phyloP scores from a whole-genome alignment of 2,113 vertebrate species.

The Pluvianellus socialis region DNA sequence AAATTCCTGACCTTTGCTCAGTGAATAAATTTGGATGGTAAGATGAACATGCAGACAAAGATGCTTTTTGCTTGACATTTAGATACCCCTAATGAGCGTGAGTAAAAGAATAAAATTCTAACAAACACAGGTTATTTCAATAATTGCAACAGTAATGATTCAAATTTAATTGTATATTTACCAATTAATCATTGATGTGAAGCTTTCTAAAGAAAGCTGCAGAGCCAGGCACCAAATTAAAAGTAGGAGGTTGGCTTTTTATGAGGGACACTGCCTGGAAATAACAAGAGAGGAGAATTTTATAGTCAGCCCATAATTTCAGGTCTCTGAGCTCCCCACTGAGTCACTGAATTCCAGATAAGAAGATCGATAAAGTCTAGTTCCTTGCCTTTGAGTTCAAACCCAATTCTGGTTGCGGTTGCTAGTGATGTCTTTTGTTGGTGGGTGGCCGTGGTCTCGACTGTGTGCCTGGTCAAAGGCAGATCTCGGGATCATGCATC shows the following conservation, averaged over 20 bases:
- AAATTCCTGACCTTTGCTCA: slow-evolving; percentile 27
- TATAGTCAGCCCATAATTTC: neutral
- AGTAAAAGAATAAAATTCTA: slow-evolving; percentile 4
- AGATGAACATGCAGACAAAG: neutral
- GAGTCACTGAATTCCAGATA: neutral
- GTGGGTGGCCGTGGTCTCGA: neutral
- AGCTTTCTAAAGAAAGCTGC: neutral
- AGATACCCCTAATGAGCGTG: neutral
- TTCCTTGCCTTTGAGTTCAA: neutral
- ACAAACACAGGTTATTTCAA: neutral
- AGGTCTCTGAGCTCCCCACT: neutral
- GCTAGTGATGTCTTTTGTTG: neutral
- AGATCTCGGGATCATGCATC: neutral
- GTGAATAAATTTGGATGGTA: slow-evolving; percentile 31
- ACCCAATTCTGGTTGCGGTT: neutral
- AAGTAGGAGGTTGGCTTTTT: neutral
- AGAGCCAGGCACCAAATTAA: neutral
- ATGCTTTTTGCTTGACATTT: slow-evolving; percentile 44
- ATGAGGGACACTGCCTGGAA: neutral
- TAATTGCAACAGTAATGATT: neutral
- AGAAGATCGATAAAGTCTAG: slow-evolving; percentile 26
- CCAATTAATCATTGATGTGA: neutral
- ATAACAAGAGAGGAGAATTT: neutral
- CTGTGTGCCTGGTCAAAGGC: neutral
- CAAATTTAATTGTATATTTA: slow-evolving; percentile 7